phyloP scores from a whole-genome alignment of 2,113 vertebrate genomes.

The mouse (Mus musculus) region DNA sequence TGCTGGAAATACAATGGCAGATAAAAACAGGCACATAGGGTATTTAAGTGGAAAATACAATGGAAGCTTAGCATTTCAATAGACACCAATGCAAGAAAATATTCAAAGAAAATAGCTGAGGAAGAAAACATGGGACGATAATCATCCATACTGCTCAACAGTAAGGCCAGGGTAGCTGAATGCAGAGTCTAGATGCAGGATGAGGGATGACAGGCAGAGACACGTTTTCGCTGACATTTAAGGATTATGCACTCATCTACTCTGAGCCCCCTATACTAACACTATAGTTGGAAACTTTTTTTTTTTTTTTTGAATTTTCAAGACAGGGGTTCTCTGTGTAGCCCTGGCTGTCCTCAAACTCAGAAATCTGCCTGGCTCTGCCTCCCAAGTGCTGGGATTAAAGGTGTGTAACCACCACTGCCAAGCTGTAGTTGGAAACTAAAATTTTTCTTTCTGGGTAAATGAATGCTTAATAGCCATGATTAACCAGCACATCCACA shows the following conservation, averaged over 20 bases:
- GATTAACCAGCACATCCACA: neutral
- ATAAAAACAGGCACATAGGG: slow-evolving; percentile 1
- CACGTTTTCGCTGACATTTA: neutral
- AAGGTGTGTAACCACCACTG: too few species aligned
- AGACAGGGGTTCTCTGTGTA: too few species aligned
- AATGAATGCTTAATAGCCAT: neutral
- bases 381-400: too few species aligned
- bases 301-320: too few species aligned
- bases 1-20: neutral
- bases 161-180: neutral
- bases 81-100: neutral
- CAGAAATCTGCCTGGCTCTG: too few species aligned
- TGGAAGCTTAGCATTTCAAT: neutral
- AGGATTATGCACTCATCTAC: neutral
- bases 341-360: too few species aligned
- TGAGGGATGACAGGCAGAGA: neutral
- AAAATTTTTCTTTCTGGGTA: slow-evolving; percentile 1
- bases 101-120: neutral
- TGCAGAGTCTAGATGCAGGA: neutral
- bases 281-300: neutral
- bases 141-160: neutral
- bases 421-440: too few species aligned
- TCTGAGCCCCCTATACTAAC: neutral
- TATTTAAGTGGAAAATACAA: neutral
- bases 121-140: neutral